Evolutionary conservation across 2,797 vertebrate genomes (phyloP).

Genomic region (Trichosurus vulpecula): DNA sequence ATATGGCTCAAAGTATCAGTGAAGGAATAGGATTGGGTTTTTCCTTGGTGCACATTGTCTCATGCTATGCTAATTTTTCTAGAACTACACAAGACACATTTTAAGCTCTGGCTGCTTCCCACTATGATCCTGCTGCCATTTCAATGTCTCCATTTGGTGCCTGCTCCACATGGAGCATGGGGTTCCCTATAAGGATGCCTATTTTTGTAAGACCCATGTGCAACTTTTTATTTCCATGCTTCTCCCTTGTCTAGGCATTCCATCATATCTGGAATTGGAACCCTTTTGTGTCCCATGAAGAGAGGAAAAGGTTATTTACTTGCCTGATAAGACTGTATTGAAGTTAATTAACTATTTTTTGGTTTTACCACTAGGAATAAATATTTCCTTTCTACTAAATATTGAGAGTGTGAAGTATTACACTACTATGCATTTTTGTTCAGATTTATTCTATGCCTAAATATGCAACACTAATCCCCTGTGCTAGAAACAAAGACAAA

Average conservation of each 20-base stretch:
- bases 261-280: neutral
- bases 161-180: neutral
- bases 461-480: neutral
- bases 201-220: neutral
- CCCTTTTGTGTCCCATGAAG: neutral
- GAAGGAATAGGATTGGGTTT: neutral
- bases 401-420: neutral
- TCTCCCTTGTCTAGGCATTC: neutral
- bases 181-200: neutral
- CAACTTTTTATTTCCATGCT: neutral
- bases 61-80: neutral
- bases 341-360: conserved; percentile 18
- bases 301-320: no score
- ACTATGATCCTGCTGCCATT: neutral
- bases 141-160: neutral
- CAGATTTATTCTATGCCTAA: neutral
- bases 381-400: neutral
- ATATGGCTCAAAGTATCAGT: neutral
- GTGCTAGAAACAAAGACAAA: neutral
- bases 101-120: neutral
- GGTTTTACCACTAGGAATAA: conserved; percentile 25
- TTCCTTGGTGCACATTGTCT: neutral
- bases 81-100: neutral
- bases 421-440: neutral
- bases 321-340: neutral